Conservation (phyloP, 2,888 invertebrate genomes). For the Eristalis tenax region DNA sequence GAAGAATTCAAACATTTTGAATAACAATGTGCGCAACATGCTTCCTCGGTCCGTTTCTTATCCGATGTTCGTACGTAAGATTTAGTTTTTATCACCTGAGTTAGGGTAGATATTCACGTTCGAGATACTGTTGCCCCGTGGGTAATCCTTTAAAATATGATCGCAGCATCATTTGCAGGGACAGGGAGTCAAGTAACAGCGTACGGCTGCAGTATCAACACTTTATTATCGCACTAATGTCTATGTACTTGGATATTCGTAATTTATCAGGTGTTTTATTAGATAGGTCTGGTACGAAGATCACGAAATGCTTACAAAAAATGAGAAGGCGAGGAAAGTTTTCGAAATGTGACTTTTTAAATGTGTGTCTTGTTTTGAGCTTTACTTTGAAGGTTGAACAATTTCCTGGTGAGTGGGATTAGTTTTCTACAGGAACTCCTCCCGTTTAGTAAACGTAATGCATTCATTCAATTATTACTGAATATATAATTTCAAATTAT, state of each 20-base stretch:
- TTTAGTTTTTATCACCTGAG: background rate
- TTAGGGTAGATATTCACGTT: background rate
- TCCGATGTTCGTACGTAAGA: background rate
- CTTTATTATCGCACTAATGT: background rate
- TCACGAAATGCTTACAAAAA: background rate
- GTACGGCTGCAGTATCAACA: background rate
- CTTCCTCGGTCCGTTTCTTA: background rate
- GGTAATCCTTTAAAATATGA: conserved; percentile 23
- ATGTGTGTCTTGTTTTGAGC: no score
- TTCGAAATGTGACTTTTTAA: background rate
- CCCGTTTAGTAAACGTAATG: no score
- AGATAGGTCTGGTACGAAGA: background rate
- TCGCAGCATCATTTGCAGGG: background rate
- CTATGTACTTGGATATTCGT: background rate
- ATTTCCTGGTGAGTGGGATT: no score
- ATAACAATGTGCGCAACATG: background rate
- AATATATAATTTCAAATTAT: background rate
- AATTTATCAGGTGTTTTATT: background rate
- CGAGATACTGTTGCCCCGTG: background rate
- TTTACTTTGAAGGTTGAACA: no score
- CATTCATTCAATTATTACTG: no score
- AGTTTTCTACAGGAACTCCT: no score
- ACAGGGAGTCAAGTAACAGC: background rate
- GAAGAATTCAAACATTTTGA: no score
- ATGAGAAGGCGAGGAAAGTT: background rate